Evolutionary conservation across 2,888 invertebrate species (phyloP), one percentile per base, ranked within the genome.

Genomic region (Chymomyza caudatula): DNA sequence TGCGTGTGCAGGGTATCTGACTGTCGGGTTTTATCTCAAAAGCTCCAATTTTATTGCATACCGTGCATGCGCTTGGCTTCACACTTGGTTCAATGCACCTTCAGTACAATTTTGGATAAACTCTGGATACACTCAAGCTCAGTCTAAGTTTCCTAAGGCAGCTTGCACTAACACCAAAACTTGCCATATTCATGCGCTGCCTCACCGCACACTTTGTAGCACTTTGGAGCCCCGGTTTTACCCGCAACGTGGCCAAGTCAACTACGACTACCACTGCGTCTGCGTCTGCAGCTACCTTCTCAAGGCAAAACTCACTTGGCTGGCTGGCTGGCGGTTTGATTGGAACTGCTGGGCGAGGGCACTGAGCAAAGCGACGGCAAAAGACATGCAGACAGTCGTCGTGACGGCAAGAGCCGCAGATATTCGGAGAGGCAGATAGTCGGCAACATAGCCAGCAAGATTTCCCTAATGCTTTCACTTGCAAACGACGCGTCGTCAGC

Each of bases 381-480:
- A 17, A 37, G 43, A 3, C 52, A 19, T 60, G 51, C 60, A 62
- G n/a, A 57, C 13, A 57, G 25, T 19, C 37, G 11, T 1, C 29
- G 3, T n/a, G 43, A 11, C 15, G 29, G 22, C n/a, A 51, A 17
- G 19, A 47, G 54, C 17, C 22, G 15, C 25, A 47, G 37, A 22
- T 15, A 19, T 25, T 37, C 29, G 56, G 52, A 42, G 15, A 57
- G 37, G 15, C 19, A 37, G 20, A 22, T 42, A 47, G 37, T 13
- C 11, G 59, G 25, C 59, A 19, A 68, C 66, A 47, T 60, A 47
- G 62, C 62, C 53, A 61, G 72, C 58, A 66, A 63, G 64, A 75
- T 73, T 77, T 73, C 74, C 77, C 72, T 73, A 83, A 81, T 76
- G 86, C 83, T 86, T 82, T 82, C 82, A 86, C 82, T 86, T 75